Conservation (phyloP, 2,113 vertebrate species). For the Corydoras sp. region DNA sequence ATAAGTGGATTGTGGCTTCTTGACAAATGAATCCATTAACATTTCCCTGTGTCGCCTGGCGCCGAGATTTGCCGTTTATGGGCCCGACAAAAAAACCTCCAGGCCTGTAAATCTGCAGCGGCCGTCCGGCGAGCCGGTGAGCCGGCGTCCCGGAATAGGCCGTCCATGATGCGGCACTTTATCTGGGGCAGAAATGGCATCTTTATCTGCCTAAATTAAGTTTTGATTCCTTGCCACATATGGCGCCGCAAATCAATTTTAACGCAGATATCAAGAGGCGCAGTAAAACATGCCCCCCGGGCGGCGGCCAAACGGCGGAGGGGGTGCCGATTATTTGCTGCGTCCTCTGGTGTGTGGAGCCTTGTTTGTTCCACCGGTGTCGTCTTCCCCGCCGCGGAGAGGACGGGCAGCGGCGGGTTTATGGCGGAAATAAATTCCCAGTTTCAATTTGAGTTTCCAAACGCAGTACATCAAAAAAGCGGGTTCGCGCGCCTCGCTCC, state of each 20-base stretch:
- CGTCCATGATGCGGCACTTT: conserved; percentile 72
- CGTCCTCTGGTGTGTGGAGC: conserved; percentile 4
- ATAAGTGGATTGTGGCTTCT: conserved; percentile 64
- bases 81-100: conserved; percentile 61
- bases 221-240: conserved; percentile 80
- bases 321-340: conserved; percentile 1
- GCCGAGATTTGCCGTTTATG: conserved; percentile 73
- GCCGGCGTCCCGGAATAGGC: conserved; percentile 56
- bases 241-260: conserved; percentile 76
- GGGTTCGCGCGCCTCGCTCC: conserved; percentile 41
- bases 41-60: conserved; percentile 73
- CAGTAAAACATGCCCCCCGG: conserved; percentile 67
- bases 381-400: conserved; percentile 42
- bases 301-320: conserved; percentile 52
- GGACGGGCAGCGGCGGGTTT: conserved; percentile 50
- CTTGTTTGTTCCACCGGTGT: conserved; percentile 34
- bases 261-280: conserved; percentile 70
- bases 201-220: conserved; percentile 80
- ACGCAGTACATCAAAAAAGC: conserved; percentile 39
- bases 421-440: conserved; percentile 64
- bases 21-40: conserved; percentile 81
- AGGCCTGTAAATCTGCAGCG: conserved; percentile 69
- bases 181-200: conserved; percentile 73
- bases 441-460: conserved; percentile 60
- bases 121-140: conserved; percentile 52